Conservation (phyloP, 1,140 invertebrate species). For the Maconellicoccus hirsutus region DNA sequence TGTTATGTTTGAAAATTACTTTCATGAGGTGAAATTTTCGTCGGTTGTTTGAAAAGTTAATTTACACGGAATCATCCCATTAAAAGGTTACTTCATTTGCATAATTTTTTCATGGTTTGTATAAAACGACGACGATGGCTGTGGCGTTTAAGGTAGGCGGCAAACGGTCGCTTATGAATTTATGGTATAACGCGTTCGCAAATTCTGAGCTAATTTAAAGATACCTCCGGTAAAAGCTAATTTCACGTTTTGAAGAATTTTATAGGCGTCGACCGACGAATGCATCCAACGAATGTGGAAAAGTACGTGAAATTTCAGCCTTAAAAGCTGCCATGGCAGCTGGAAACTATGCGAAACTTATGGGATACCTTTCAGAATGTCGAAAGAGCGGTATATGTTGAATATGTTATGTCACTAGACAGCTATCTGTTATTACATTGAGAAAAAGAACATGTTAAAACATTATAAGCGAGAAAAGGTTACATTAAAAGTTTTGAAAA, state of each 20-base stretch:
- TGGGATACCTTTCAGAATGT: no score
- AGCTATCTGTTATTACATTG: background rate
- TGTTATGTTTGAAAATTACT: no score
- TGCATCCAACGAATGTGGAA: no score
- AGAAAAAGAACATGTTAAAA: background rate
- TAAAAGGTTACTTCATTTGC: background rate
- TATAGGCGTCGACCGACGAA: no score
- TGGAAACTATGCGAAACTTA: background rate
- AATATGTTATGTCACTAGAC: background rate
- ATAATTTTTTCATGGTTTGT: background rate
- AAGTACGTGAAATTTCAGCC: no score
- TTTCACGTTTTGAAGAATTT: background rate
- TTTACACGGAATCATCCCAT: background rate
- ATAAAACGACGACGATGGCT: background rate
- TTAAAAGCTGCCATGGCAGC: background rate
- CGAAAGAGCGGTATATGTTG: background rate
- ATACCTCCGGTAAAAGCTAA: background rate
- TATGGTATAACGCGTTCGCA: background rate
- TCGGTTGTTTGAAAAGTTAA: background rate
- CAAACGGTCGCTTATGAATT: background rate
- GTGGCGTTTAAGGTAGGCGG: no score
- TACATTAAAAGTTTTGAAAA: background rate
- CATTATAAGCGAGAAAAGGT: conserved; percentile 8
- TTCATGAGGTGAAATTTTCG: no score
- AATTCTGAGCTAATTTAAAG: background rate